Base-by-base conservation (phyloP, 92 coral and sea anemone genomes). In the Zoanthus sansibaricus region DNA sequence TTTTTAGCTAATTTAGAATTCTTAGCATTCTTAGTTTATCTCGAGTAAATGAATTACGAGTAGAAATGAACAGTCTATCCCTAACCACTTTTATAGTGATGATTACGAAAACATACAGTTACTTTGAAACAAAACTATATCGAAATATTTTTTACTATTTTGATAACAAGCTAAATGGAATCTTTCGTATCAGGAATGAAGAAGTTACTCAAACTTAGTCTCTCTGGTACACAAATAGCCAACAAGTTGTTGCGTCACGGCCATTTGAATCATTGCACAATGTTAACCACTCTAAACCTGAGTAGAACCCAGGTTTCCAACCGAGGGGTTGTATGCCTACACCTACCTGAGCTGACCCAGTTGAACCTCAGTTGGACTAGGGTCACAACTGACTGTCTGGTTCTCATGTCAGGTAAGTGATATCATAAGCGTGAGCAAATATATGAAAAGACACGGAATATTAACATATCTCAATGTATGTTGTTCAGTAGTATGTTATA, bases 311-410 rank as follows among this genome's bases (percentile, higher is more conserved):
- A 91, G 17, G 74, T 96, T 33, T 93, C 98, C 42, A 91, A 96
- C 82, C 88, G 89, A 75, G 96, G 98, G 59, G 87, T 96, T 20
- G 31, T 76, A 37, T 78, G 82, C 59, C 91, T 96, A 37, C 80
- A 69, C 37, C 92, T 96, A 42, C 87, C 92, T 73, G 76, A 86
- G 17, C 87, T 96, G 58, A 91, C 89, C 21, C 94, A 90, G 45
- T 83, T 96, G 18, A 96, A 96, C 83, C 90, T 96, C 45, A 98
- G 96, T 86, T 96, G 98, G 98, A 96, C 96, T 31, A 79, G 94
- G 88, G 96, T 95, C 20, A 89, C 96, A 6, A 82, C 92, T 9
- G 96, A 95, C 84, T 96, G 98, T 64, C 89, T 46, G 11, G 72
- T 90, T 48, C 59, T 96, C 7, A 89, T 96, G 37, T 88, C 91